phyloP scores from a whole-genome alignment of 2,113 vertebrate species.

The Callipepla californica region DNA sequence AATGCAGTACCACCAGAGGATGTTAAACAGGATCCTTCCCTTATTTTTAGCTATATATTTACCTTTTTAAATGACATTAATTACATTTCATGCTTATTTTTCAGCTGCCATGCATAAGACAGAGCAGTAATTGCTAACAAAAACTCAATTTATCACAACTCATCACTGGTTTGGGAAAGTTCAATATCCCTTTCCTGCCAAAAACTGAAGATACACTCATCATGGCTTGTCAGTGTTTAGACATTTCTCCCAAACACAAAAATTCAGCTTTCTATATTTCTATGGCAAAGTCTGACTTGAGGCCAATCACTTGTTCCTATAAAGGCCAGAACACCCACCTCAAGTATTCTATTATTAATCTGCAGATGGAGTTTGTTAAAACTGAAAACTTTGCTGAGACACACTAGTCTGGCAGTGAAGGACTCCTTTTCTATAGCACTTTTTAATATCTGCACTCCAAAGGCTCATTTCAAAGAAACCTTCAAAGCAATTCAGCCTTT shows the following conservation, averaged over 20 bases:
- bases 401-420: background rate
- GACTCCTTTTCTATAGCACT: slow-evolving; percentile 21
- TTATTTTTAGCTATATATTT: background rate
- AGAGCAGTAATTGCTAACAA: background rate
- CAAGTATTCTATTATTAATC: slow-evolving; percentile 41
- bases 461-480: slow-evolving; percentile 23
- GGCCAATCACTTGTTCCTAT: slow-evolving; percentile 33
- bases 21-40: background rate
- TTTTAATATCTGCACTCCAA: slow-evolving; percentile 34
- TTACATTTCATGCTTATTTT: background rate
- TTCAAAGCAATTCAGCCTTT: background rate
- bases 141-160: background rate
- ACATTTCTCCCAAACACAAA: background rate
- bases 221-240: background rate
- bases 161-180: background rate
- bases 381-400: slow-evolving; percentile 24
- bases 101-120: background rate
- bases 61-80: background rate
- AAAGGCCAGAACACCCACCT: slow-evolving; percentile 30
- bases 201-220: slow-evolving; percentile 7
- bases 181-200: background rate
- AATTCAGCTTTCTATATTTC: slow-evolving; percentile 7
- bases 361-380: slow-evolving; percentile 51
- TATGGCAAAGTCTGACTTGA: slow-evolving; percentile 5
- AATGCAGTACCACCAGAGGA: background rate